Conservation (phyloP, 2,797 vertebrate genomes). For the Centropyge bicolor region DNA sequence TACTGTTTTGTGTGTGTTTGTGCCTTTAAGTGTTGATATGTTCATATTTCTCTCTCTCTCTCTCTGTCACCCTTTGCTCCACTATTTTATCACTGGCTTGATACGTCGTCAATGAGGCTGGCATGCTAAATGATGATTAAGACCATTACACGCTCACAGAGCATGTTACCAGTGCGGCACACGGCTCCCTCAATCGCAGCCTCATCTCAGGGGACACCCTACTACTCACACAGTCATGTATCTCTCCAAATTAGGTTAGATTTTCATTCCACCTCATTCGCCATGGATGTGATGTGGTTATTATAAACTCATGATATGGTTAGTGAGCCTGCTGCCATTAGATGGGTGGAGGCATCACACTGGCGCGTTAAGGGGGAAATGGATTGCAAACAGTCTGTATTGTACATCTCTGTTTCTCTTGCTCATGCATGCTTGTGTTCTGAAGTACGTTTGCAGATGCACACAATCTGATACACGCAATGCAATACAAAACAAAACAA, state of each 20-base stretch:
- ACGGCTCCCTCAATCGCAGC: slow-evolving; percentile 72
- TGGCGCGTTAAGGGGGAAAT: slow-evolving; percentile 65
- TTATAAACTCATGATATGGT: slow-evolving; percentile 82
- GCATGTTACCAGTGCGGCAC: slow-evolving; percentile 72
- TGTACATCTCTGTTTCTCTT: slow-evolving; percentile 43
- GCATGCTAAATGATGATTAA: slow-evolving; percentile 84
- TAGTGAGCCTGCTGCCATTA: slow-evolving; percentile 73
- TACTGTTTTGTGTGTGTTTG: slow-evolving; percentile 31
- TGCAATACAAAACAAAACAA: not conserved
- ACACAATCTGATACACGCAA: slow-evolving; percentile 13
- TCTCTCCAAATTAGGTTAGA: slow-evolving; percentile 83
- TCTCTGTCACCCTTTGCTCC: slow-evolving; percentile 52
- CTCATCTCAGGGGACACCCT: slow-evolving; percentile 80
- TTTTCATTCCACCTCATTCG: slow-evolving; percentile 81
- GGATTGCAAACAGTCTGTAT: slow-evolving; percentile 49
- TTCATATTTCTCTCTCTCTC: slow-evolving; percentile 34
- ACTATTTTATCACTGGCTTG: slow-evolving; percentile 74
- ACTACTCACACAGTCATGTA: slow-evolving; percentile 77
- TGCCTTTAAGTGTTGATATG: slow-evolving; percentile 59
- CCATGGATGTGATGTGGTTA: slow-evolving; percentile 81
- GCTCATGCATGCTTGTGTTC: slow-evolving; percentile 7
- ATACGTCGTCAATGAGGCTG: slow-evolving; percentile 76
- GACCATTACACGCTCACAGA: slow-evolving; percentile 83
- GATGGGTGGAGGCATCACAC: slow-evolving; percentile 70
- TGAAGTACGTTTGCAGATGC: slow-evolving; percentile 23